These are phyloP conservation scores for Tetranychus truncatus DNA, from an alignment of 2,888 invertebrate species.

Conservation along the genomic window DNA sequence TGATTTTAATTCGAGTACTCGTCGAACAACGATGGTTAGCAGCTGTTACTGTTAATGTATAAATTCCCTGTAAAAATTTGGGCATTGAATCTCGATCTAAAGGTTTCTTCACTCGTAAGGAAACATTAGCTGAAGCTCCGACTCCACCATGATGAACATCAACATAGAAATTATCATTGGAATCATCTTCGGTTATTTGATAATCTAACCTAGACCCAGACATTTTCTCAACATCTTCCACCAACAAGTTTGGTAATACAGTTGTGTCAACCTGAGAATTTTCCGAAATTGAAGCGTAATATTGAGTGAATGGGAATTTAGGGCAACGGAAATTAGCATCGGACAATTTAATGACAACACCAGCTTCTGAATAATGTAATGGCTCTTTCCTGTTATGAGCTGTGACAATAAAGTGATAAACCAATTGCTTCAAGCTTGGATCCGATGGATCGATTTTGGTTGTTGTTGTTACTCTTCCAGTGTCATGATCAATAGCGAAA, in stretches of 20 bases:
- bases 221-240: slow-evolving; percentile 28
- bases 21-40: slow-evolving; percentile 27
- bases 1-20: slow-evolving; percentile 27
- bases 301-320: slow-evolving; percentile 29
- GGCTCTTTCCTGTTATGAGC: slow-evolving; percentile 27
- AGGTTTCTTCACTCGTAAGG: slow-evolving; percentile 27
- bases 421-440: slow-evolving; percentile 25
- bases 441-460: slow-evolving; percentile 27
- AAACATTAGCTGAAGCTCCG: slow-evolving; percentile 21
- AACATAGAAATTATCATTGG: slow-evolving; percentile 28
- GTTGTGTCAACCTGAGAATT: slow-evolving; percentile 10
- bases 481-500: slow-evolving; percentile 28
- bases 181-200: slow-evolving; percentile 28
- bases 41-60: slow-evolving; percentile 27
- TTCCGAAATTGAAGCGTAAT: slow-evolving; percentile 27
- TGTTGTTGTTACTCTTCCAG: slow-evolving; percentile 30
- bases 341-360: slow-evolving; percentile 26
- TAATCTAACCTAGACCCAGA: slow-evolving; percentile 27
- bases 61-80: slow-evolving; percentile 27
- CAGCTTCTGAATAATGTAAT: slow-evolving; percentile 24
- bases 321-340: slow-evolving; percentile 27
- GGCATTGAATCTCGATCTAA: slow-evolving; percentile 29
- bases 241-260: slow-evolving; percentile 26
- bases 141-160: slow-evolving; percentile 22
- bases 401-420: slow-evolving; percentile 27